Evolutionary conservation across 1,140 invertebrate genomes (phyloP), one percentile per base, ranked within the genome.

Genomic region (Nebria ingens): DNA sequence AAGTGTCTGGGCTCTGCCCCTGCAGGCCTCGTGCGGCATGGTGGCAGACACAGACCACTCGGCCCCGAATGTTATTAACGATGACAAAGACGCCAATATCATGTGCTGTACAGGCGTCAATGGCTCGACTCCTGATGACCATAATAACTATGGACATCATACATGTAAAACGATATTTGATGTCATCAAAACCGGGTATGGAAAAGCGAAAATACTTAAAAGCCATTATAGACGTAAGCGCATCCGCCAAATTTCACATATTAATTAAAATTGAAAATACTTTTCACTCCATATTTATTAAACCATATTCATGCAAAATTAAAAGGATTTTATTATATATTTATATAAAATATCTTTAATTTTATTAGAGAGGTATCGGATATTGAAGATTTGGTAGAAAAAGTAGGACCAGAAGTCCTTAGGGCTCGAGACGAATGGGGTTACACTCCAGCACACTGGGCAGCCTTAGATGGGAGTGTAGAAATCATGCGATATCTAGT

Each of bases 371-470:
- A 89, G 64, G 80, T 88, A 1, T 79, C 79, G 40, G 85, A 85
- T 54, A 83, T 89, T 21, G 87, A 89, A 66, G 78, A 81, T 42
- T 70, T 88, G 13, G 84, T 90, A 4, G 87, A 90, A 61, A 87
- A 87, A 65, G 73, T 81, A 3, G 86, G 86, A 0, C 72, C 81
- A 3, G 84, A 82, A 70, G 79, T 84, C 51, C 67, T 91, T 20
- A 81, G 81, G 51, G 82, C 84, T 0, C 76, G 90, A 22, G 91
- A 94, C 70, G 86, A 91, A 64, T 91, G 92, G 76, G 91, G 91
- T 15, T 93, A 94, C 67, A 93, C 91, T 0, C 88, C 89, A 2
- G 89, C 89, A 11, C 91, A 94, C 69, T 94, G 91, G 91, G 89
- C 88, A 11, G 89, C 90, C 20, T 71, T 93, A 6, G 89, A 93